These are phyloP conservation scores for Pemphredon lugubris DNA, from an alignment of 2,888 invertebrate genomes.

Conservation along the genomic window DNA sequence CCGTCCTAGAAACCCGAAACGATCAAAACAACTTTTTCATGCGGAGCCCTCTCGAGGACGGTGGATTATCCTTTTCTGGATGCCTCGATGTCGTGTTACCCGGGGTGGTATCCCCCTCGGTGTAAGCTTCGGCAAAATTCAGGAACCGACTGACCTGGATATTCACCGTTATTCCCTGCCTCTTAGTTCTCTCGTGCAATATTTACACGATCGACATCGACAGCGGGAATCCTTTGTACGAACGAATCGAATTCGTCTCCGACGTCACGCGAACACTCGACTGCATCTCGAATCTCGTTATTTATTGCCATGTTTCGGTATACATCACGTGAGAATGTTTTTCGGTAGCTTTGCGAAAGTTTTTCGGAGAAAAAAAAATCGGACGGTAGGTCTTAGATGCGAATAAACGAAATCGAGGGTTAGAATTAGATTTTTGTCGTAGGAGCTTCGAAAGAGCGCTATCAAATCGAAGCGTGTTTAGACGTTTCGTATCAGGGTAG, in stretches of 20 bases:
- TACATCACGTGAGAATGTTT: constrained; percentile 26
- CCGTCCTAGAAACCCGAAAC: constrained; percentile 78
- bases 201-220: constrained; percentile 68
- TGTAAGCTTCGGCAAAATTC: constrained; percentile 59
- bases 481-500: too few species aligned
- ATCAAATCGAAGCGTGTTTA: too few species aligned
- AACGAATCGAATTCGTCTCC: constrained; percentile 50
- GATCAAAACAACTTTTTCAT: constrained; percentile 79
- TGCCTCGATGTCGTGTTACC: constrained; percentile 47
- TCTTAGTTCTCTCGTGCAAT: constrained; percentile 42
- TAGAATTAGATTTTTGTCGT: too few species aligned
- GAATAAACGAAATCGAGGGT: too few species aligned
- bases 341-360: background rate
- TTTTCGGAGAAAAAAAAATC: background rate
- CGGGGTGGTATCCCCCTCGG: constrained; percentile 35
- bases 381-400: too few species aligned
- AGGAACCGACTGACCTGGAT: constrained; percentile 73
- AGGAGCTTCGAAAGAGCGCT: too few species aligned
- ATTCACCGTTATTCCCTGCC: constrained; percentile 43
- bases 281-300: constrained; percentile 10
- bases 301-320: constrained; percentile 35
- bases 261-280: constrained; percentile 33
- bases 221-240: constrained; percentile 41
- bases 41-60: constrained; percentile 68
- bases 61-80: constrained; percentile 69